A percentile compares a stretch with the other conserved stretches of the same genome.
Evolutionary conservation across 2,113 vertebrate species (phyloP).

Genomic region (Zapus hudsonius): DNA sequence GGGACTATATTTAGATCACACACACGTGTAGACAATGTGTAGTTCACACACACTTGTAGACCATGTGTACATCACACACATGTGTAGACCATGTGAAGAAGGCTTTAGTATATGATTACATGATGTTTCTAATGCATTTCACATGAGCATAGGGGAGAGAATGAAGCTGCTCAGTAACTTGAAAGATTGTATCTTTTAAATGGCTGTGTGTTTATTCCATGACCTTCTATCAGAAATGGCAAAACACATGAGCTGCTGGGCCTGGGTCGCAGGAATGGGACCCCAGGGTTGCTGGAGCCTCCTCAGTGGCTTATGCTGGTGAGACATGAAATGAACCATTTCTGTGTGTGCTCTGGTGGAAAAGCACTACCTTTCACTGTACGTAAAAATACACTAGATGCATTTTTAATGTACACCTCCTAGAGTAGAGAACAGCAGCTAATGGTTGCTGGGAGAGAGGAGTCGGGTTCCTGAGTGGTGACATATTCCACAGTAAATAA

Average conservation of each 20-base stretch:
- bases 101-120: neutral
- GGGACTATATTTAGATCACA: too few species aligned
- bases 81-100: neutral
- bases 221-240: neutral
- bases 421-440: too few species aligned
- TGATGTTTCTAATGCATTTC: neutral
- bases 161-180: neutral
- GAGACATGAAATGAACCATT: neutral
- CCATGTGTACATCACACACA: too few species aligned
- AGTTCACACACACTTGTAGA: too few species aligned
- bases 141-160: neutral
- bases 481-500: too few species aligned
- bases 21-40: too few species aligned
- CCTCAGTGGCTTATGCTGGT: neutral
- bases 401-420: neutral
- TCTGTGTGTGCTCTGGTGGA: neutral
- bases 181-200: too few species aligned
- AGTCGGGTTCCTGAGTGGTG: too few species aligned
- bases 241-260: accelerated
- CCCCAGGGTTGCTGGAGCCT: neutral
- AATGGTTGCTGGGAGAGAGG: too few species aligned
- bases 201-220: neutral
- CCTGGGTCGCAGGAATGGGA: neutral
- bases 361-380: neutral
- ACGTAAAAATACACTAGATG: neutral